Conservation (phyloP, 2,113 vertebrate species). For the Regulus satrapa region DNA sequence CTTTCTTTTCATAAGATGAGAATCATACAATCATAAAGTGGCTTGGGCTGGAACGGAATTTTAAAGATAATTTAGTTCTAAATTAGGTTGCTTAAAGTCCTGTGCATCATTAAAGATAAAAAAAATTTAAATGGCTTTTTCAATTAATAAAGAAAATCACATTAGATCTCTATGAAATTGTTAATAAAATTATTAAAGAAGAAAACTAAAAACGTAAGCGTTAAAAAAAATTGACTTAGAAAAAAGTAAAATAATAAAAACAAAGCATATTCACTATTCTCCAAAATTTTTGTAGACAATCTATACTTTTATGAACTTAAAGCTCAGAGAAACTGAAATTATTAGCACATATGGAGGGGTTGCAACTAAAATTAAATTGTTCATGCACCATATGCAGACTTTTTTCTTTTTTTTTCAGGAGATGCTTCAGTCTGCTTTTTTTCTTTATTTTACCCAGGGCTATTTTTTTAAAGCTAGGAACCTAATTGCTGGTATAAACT, state of each 20-base stretch:
- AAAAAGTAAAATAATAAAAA: not conserved
- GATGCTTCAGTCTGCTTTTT: not conserved
- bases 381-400: not conserved
- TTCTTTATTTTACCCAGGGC: not conserved
- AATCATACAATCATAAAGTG: not conserved
- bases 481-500: not conserved
- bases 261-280: not conserved
- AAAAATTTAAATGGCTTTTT: not conserved
- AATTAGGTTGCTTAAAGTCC: not conserved
- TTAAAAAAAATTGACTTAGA: not conserved
- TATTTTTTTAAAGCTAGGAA: not conserved
- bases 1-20: slow-evolving; percentile 51
- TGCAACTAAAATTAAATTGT: not conserved
- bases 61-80: not conserved
- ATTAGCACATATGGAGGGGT: not conserved
- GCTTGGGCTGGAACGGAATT: not conserved
- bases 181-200: not conserved
- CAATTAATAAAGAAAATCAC: not conserved
- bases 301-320: not conserved
- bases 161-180: not conserved
- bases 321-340: not conserved
- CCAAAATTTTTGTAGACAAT: not conserved
- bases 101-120: not conserved
- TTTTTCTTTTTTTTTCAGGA: not conserved
- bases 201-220: not conserved